Base-by-base conservation (phyloP, 2,797 vertebrate genomes). In the Buphagus erythrorhynchus region DNA sequence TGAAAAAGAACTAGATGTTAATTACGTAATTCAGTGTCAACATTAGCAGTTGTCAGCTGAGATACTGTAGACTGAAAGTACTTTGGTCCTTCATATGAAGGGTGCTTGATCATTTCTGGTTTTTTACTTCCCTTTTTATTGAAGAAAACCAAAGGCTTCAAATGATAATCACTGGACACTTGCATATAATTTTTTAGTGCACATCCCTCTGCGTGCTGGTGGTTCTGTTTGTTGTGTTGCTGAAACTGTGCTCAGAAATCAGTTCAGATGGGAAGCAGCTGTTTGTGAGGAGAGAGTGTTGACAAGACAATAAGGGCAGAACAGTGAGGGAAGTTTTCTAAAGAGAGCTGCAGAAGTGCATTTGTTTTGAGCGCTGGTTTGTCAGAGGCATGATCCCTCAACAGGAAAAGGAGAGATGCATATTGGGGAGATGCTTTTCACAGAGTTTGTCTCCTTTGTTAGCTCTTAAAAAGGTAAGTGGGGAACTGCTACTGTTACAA, bases 261-360 rank as follows among this genome's bases (percentile, higher is more conserved):
- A 11, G 46, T 42, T 95, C 62, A 58, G 86, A 87, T 89, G 89
- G 78, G 57, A 92, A 77, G 61, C 74, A 85, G 71, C 77, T 96
- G 93, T 83, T 77, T 43, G 75, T 75, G 82, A 86, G 38, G 31
- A 85, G 62, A n/a, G 26, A 21, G 42, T 81, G 76, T 86, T 94
- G 88, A 83, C 86, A 88, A 71, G 76, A 35, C 67, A 90, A 16
- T 73, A 90, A 74, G 61, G 69, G 28, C 84, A 94, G 81, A 87
- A 45, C 42, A 46, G 43, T 1, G 6, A 57, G 71, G 46, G 35
- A 58, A 48, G 26, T 38, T 76, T 88, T 88, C 66, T 33, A 35
- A 55, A 86, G 77, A 76, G 52, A 55, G 65, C 26, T 92, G 75
- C 35, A 78, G 80, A 73, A 94, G 49, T 74, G 49, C 75, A 9